Evolutionary conservation across 2,113 vertebrate species (phyloP).

Genomic region (Esox niger): DNA sequence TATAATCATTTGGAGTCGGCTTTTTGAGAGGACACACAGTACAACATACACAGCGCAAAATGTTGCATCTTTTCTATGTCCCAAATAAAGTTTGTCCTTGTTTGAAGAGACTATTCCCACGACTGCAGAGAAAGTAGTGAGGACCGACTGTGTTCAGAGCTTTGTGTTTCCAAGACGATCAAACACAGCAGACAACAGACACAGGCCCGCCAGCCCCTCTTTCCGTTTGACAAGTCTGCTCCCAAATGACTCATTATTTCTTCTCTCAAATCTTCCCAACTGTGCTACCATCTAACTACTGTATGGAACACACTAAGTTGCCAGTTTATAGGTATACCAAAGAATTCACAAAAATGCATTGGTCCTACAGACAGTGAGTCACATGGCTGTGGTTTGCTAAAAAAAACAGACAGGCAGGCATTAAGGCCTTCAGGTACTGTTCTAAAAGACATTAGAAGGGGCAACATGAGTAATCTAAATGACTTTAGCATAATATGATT

Average conservation of each 20-base stretch:
- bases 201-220: slow-evolving; percentile 6
- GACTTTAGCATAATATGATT: too few relatives aligned
- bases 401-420: too few relatives aligned
- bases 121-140: slow-evolving; percentile 12
- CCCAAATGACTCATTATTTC: slow-evolving; percentile 37
- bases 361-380: too few relatives aligned
- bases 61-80: not conserved
- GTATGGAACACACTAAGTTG: not conserved
- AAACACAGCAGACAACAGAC: slow-evolving; percentile 23
- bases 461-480: too few relatives aligned
- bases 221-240: slow-evolving; percentile 15
- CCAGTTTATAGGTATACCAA: too few relatives aligned
- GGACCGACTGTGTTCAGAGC: slow-evolving; percentile 7
- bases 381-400: too few relatives aligned
- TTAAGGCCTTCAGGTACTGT: too few relatives aligned
- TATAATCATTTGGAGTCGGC: not conserved
- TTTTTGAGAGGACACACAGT: not conserved
- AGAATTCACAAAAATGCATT: too few relatives aligned
- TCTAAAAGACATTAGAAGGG: too few relatives aligned
- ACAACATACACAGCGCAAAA: not conserved
- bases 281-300: slow-evolving; percentile 11
- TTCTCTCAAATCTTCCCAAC: slow-evolving; percentile 39
- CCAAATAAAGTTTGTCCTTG: not conserved
- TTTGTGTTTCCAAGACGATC: slow-evolving; percentile 30
- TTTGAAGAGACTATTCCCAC: not conserved